Conservation (phyloP, 2,797 vertebrate genomes). For the Enteromius viviparus region DNA sequence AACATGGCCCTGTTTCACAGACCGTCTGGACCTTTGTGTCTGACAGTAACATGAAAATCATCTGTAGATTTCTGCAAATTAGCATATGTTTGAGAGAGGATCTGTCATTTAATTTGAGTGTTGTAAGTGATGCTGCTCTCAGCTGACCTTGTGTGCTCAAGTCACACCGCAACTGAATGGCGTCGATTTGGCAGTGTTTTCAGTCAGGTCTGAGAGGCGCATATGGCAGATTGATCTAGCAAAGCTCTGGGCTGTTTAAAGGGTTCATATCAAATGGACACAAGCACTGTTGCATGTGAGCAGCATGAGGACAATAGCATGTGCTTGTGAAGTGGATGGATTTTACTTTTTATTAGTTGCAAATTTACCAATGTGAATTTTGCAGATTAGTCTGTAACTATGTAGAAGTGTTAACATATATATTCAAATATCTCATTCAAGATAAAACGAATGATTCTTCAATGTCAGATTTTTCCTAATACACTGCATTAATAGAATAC, state of each 20-base stretch:
- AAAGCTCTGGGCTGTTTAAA: conserved; percentile 20
- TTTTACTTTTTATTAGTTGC: neutral
- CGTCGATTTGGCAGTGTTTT: conserved; percentile 1
- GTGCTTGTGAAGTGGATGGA: neutral
- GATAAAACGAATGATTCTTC: neutral
- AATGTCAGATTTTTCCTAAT: neutral
- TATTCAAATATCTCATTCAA: neutral
- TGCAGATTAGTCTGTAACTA: neutral
- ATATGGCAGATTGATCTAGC: conserved; percentile 43
- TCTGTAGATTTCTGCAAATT: neutral
- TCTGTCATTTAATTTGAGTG: neutral
- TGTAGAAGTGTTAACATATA: neutral
- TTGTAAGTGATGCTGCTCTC: conserved; percentile 31
- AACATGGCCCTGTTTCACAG: neutral
- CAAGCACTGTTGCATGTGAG: conserved; percentile 19
- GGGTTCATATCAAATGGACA: neutral
- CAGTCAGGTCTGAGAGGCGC: conserved; percentile 16
- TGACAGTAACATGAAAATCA: neutral
- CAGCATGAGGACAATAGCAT: neutral
- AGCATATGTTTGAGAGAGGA: neutral
- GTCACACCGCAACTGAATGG: neutral
- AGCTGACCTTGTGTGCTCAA: conserved; percentile 20
- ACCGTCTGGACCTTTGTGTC: neutral
- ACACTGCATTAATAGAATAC: neutral
- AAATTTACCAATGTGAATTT: neutral